Percentiles rank a stretch among this genome's conserved stretches.
phyloP scores from a whole-genome alignment of 2,888 invertebrate species.

The Caenorhabditis sp. region DNA sequence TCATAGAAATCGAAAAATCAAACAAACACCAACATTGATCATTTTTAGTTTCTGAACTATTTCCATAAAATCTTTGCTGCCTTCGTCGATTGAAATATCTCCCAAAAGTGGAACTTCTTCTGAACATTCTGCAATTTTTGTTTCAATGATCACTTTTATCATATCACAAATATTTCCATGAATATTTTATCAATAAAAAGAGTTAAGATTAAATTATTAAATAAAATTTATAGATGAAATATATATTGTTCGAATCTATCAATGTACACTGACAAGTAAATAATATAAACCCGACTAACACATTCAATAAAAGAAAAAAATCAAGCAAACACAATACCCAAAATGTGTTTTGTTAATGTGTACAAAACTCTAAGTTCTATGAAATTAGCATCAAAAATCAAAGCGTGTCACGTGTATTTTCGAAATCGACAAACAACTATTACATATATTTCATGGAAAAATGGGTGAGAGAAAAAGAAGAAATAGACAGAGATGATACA shows the following conservation, averaged over 20 bases:
- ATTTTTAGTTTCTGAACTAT: conserved; percentile 6
- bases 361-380: not conserved
- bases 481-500: not conserved
- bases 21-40: conserved; percentile 9
- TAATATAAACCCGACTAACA: not conserved
- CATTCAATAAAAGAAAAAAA: not conserved
- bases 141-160: not conserved
- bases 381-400: not conserved
- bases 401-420: not conserved
- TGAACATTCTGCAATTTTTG: conserved; percentile 22
- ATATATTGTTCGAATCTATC: not conserved
- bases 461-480: not conserved
- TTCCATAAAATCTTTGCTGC: conserved; percentile 3
- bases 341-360: not conserved
- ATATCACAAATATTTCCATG: not conserved
- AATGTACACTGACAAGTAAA: not conserved
- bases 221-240: not conserved
- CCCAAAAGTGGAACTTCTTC: conserved; percentile 6
- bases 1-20: not conserved
- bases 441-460: not conserved
- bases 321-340: not conserved
- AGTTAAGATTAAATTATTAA: not conserved
- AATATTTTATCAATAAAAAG: not conserved
- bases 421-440: not conserved
- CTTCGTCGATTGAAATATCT: conserved; percentile 8